These are phyloP conservation scores for Antrozous pallidus DNA, from an alignment of 2,797 vertebrate species.

Conservation along the genomic window DNA sequence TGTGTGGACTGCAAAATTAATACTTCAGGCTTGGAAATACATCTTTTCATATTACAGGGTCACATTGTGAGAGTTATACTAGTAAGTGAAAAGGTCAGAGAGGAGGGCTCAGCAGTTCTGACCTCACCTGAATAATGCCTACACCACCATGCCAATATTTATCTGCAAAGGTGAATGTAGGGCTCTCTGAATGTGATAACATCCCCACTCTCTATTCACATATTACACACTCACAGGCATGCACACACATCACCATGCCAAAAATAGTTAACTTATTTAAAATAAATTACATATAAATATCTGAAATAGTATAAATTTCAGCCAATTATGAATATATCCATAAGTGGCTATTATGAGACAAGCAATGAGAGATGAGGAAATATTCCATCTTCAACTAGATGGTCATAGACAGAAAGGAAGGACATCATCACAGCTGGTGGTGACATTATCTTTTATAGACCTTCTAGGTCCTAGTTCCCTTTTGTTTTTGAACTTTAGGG, in stretches of 20 bases:
- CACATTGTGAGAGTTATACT: constrained; percentile 40
- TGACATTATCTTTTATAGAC: background rate
- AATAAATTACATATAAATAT: background rate
- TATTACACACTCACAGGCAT: accelerated
- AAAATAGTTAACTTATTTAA: background rate
- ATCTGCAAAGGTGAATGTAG: constrained; percentile 70
- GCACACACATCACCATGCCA: background rate
- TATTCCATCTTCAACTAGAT: background rate
- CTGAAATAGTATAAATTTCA: background rate
- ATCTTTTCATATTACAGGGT: constrained; percentile 67
- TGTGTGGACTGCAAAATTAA: constrained; percentile 72
- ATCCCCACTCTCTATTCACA: background rate
- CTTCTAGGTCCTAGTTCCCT: background rate
- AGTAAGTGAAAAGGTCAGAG: constrained; percentile 50
- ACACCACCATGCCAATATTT: constrained; percentile 21
- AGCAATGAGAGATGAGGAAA: background rate
- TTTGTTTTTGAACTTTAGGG: background rate
- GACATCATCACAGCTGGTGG: background rate
- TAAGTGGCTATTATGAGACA: background rate
- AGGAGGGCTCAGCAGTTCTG: constrained; percentile 66
- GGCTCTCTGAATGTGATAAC: background rate
- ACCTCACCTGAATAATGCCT: constrained; percentile 63
- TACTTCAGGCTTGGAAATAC: background rate
- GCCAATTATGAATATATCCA: background rate
- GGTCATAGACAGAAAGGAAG: background rate